Conservation (phyloP, 2,113 vertebrate genomes). For the Ailurus styani region DNA sequence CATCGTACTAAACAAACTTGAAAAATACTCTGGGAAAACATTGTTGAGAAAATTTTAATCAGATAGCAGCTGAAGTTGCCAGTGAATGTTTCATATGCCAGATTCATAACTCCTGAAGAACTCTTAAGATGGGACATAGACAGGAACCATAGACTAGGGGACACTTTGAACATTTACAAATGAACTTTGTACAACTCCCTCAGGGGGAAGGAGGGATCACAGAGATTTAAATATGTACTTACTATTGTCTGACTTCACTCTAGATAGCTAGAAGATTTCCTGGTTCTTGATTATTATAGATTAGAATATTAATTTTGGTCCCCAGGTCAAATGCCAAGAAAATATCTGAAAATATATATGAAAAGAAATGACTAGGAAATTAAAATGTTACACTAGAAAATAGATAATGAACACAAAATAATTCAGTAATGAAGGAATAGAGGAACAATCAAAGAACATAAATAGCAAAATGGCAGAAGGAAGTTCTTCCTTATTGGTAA, state of each 20-base stretch:
- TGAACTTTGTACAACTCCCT: background rate
- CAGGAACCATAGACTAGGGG: background rate
- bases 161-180: background rate
- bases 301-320: too few relatives aligned
- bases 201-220: background rate
- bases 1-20: background rate
- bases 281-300: too few relatives aligned
- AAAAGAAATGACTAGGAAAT: background rate
- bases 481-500: background rate
- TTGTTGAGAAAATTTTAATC: background rate
- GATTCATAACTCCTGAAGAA: background rate
- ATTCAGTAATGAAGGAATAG: background rate
- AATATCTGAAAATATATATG: background rate
- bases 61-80: background rate
- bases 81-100: background rate
- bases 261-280: background rate
- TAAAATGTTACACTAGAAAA: background rate
- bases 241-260: background rate
- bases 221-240: background rate
- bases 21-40: background rate
- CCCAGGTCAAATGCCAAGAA: too few relatives aligned
- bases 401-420: background rate
- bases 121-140: background rate
- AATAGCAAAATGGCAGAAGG: background rate
- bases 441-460: background rate